Percentiles rank a stretch among this genome's conserved stretches.
phyloP scores from a whole-genome alignment of 2,113 vertebrate genomes.

The Dolichallabes microphthalmus region DNA sequence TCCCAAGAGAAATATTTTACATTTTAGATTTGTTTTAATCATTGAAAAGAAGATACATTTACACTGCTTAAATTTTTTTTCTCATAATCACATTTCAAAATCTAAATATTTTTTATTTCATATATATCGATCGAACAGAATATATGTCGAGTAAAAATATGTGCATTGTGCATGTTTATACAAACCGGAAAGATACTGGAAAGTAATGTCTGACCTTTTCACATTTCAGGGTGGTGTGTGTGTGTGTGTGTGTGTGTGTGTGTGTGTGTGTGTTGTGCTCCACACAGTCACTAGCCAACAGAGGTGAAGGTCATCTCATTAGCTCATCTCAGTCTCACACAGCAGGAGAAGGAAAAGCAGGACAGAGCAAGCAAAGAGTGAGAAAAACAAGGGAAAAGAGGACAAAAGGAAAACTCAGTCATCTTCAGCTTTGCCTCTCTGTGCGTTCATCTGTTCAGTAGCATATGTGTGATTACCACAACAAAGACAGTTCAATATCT shows the following conservation, averaged over 20 bases:
- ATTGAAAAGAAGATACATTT: no score
- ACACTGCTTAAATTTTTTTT: no score
- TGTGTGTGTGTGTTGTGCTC: slow-evolving; percentile 11
- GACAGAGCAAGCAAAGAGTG: background rate
- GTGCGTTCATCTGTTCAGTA: background rate
- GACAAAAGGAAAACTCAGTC: background rate
- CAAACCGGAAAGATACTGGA: background rate
- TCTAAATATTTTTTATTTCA: background rate
- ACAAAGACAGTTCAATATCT: background rate
- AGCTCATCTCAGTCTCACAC: slow-evolving; percentile 25
- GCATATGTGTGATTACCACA: background rate
- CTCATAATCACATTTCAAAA: no score
- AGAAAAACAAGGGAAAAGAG: slow-evolving; percentile 2
- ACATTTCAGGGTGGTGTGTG: slow-evolving; percentile 1
- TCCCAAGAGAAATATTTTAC: no score
- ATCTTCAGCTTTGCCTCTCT: background rate
- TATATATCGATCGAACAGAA: background rate
- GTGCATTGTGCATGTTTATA: background rate
- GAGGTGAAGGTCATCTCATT: slow-evolving; percentile 38
- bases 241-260: background rate
- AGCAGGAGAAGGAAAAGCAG: slow-evolving; percentile 6
- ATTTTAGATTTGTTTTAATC: no score
- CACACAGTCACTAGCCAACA: slow-evolving; percentile 5
- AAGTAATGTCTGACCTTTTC: slow-evolving; percentile 14
- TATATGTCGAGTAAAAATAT: background rate